These are phyloP conservation scores for Drosophila ironensis DNA, from an alignment of 1,140 invertebrate genomes.

Conservation along the genomic window DNA sequence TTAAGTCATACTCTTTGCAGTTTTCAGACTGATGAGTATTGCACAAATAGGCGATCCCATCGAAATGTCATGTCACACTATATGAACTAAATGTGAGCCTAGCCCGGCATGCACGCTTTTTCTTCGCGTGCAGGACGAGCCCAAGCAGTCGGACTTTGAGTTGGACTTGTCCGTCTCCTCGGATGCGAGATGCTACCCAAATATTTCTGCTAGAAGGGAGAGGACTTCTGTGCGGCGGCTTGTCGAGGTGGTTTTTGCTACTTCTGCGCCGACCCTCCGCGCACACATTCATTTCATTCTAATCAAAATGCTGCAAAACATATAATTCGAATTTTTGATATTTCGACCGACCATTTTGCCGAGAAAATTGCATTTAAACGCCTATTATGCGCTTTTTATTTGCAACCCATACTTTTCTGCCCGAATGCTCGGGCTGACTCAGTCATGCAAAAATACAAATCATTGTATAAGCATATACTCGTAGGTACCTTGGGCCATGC, in stretches of 20 bases:
- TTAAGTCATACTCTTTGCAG: no score
- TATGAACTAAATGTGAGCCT: no score
- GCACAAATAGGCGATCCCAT: no score
- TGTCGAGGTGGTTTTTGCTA: constrained; percentile 13
- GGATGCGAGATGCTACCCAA: constrained; percentile 67
- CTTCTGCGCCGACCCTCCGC: constrained; percentile 1
- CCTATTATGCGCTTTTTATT: constrained; percentile 82
- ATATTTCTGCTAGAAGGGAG: constrained; percentile 71
- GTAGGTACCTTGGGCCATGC: constrained; percentile 1
- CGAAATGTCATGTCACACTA: no score
- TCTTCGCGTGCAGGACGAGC: constrained; percentile 4
- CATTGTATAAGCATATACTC: constrained; percentile 11
- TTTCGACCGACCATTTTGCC: constrained; percentile 69
- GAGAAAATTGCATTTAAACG: constrained; percentile 82
- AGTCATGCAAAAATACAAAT: constrained; percentile 62
- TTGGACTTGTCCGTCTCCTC: constrained; percentile 61
- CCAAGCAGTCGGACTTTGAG: constrained; percentile 47
- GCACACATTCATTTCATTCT: constrained; percentile 70
- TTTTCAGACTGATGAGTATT: no score
- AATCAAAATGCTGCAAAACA: constrained; percentile 74
- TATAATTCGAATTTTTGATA: constrained; percentile 76
- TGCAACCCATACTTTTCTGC: constrained; percentile 75
- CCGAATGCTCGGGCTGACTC: constrained; percentile 42
- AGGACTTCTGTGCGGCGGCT: constrained; percentile 56
- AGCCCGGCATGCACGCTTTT: no score